Evolutionary conservation across 2,888 invertebrate species (phyloP).

Genomic region (Hipparchia semele): DNA sequence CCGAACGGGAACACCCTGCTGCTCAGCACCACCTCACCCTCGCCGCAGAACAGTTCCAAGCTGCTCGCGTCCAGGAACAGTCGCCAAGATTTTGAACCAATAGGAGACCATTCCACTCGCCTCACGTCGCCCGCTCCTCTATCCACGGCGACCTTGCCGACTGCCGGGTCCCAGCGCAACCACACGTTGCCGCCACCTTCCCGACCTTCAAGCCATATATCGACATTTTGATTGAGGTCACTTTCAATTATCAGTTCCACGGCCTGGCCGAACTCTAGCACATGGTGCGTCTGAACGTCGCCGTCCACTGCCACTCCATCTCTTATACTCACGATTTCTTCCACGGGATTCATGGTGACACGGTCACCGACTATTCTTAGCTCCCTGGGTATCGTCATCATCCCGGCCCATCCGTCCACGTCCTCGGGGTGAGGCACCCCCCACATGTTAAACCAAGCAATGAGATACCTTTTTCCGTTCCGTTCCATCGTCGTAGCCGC

Average conservation of each 20-base stretch:
- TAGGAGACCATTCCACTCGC: slow-evolving; percentile 68
- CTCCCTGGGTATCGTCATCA: slow-evolving; percentile 70
- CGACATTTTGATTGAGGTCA: slow-evolving; percentile 55
- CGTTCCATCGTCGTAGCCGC: slow-evolving; percentile 69
- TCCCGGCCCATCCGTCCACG: slow-evolving; percentile 74
- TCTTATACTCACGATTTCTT: slow-evolving; percentile 57
- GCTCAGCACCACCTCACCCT: slow-evolving; percentile 76
- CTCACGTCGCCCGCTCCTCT: slow-evolving; percentile 63
- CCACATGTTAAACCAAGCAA: slow-evolving; percentile 78
- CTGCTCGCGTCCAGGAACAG: slow-evolving; percentile 73
- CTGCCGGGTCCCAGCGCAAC: slow-evolving; percentile 59
- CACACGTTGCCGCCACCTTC: slow-evolving; percentile 58
- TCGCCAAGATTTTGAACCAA: slow-evolving; percentile 56
- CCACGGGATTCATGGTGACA: slow-evolving; percentile 66
- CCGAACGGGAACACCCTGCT: slow-evolving; percentile 67
- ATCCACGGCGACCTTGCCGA: slow-evolving; percentile 61
- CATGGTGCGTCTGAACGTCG: slow-evolving; percentile 46
- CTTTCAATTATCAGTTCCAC: slow-evolving; percentile 61
- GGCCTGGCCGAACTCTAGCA: slow-evolving; percentile 56
- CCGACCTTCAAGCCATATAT: slow-evolving; percentile 58
- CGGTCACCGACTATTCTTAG: slow-evolving; percentile 56
- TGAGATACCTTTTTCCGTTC: slow-evolving; percentile 63
- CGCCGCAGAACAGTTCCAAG: slow-evolving; percentile 73
- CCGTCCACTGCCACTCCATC: slow-evolving; percentile 49
- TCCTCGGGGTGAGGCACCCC: slow-evolving; percentile 64